Base-by-base conservation (phyloP, 2,113 vertebrate species). In the Elaphurus davidianus region DNA sequence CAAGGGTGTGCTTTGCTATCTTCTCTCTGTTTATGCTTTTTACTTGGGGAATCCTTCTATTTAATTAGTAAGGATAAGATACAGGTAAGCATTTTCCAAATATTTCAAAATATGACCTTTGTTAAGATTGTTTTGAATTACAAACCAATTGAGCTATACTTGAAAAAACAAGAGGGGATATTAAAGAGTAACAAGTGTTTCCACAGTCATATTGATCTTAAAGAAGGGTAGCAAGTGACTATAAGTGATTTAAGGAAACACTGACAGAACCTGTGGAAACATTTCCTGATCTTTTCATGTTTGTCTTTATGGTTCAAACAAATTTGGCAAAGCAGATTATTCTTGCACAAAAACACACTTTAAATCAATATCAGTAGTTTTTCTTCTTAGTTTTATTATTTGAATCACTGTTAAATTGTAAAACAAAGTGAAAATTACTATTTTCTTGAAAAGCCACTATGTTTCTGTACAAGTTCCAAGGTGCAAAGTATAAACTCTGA, bases 31-130 rank as follows among this genome's bases (percentile, higher is more conserved):
- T 36, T 57, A 23, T 43, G 19, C 76, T 90, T 94, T 47, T 85
- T 43, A 87, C 8, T 47, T 90, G 87, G 87, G 57, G 19, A 94
- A 74, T 78, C 91, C 93, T 33, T 93, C 87, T 36, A 30, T 81
- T 45, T 86, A 90, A 94, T 95, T 82, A 78, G 33, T 59, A 92
- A 30, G 17, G 5, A 30, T 79, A 93, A 96, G 21, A 43, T 7
- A 78, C 4, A 47, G 17, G 43, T 47, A 76, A 76, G 12, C 50
- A 57, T 92, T 97, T 93, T 71, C 28, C 25, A 94, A 16, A 92
- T 87, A 82, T 86, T 96, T 96, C 5, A 95, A 97, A 92, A 88
- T 76, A 74, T 54, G n/a, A 92, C 8, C 23, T 86, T 52, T 94
- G 52, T 71, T 27, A 19, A 87, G 5, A 94, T 64, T 59, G 17